Evolutionary conservation across 1,140 invertebrate species (phyloP).

Genomic region (Spodoptera frugiperda): DNA sequence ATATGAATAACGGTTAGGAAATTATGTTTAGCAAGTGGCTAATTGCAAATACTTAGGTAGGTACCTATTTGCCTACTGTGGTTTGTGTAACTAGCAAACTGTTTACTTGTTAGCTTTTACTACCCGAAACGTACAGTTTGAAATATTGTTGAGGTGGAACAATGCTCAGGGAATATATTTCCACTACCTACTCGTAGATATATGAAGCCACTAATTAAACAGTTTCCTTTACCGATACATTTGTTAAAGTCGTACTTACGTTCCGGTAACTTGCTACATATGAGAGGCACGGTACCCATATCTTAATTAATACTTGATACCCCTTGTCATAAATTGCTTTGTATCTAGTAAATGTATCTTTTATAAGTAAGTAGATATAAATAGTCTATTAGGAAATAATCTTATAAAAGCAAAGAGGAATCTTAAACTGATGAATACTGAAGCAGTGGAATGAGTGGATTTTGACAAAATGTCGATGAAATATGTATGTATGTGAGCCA

Average conservation of each 20-base stretch:
- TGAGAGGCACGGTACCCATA: background rate
- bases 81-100: background rate
- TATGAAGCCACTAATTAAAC: constrained; percentile 31
- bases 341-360: no score
- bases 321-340: no score
- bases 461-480: no score
- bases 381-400: no score
- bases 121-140: constrained; percentile 16
- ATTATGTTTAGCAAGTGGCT: background rate
- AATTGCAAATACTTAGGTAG: background rate
- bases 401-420: no score
- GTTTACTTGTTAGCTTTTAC: constrained; percentile 7
- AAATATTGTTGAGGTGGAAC: constrained; percentile 34
- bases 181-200: background rate
- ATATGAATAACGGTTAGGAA: no score
- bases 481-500: no score
- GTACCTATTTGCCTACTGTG: background rate
- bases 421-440: no score
- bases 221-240: constrained; percentile 35
- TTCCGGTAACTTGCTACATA: no score
- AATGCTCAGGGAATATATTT: constrained; percentile 1
- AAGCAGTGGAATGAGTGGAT: no score
- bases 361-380: no score
- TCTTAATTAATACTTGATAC: no score
- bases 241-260: background rate